Evolutionary conservation across 2,888 invertebrate genomes (phyloP).

Genomic region (Azorinus chamasolen): DNA sequence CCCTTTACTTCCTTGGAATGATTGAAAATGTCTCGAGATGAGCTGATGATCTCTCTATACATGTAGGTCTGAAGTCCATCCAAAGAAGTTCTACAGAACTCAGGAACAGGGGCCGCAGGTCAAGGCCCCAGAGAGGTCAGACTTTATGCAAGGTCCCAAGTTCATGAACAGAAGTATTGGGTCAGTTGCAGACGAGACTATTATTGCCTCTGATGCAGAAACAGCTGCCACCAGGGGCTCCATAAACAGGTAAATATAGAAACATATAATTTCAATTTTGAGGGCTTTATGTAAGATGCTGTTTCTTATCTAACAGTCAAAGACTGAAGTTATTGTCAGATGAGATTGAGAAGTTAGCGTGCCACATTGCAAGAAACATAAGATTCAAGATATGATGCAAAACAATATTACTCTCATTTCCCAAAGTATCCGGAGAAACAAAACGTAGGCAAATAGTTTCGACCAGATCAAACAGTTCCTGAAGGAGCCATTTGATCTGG

Average conservation of each 20-base stretch:
- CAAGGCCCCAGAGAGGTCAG: conserved; percentile 8
- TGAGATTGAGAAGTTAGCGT: conserved; percentile 78
- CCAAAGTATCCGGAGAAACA: too few relatives aligned
- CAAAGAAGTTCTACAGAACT: conserved; percentile 31
- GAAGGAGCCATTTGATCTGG: too few relatives aligned
- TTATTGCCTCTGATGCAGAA: conserved; percentile 70
- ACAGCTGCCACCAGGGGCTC: conserved; percentile 71
- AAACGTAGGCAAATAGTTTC: too few relatives aligned
- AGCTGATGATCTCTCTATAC: neutral
- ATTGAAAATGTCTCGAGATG: too few relatives aligned
- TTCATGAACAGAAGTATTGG: conserved; percentile 65
- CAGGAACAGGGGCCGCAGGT: conserved; percentile 20
- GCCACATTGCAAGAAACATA: too few relatives aligned
- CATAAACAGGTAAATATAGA: conserved; percentile 67
- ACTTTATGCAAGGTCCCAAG: neutral
- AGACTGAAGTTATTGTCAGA: conserved; percentile 75
- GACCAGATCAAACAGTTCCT: too few relatives aligned
- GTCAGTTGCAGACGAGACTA: conserved; percentile 70
- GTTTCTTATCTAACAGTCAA: conserved; percentile 60
- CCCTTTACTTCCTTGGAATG: too few relatives aligned
- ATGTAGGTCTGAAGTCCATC: conserved; percentile 51
- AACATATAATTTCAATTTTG: too few relatives aligned
- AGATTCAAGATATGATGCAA: too few relatives aligned
- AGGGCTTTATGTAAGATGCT: too few relatives aligned
- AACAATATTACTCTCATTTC: too few relatives aligned